phyloP scores from a whole-genome alignment of 2,113 vertebrate species.

The Dascyllus trimaculatus region DNA sequence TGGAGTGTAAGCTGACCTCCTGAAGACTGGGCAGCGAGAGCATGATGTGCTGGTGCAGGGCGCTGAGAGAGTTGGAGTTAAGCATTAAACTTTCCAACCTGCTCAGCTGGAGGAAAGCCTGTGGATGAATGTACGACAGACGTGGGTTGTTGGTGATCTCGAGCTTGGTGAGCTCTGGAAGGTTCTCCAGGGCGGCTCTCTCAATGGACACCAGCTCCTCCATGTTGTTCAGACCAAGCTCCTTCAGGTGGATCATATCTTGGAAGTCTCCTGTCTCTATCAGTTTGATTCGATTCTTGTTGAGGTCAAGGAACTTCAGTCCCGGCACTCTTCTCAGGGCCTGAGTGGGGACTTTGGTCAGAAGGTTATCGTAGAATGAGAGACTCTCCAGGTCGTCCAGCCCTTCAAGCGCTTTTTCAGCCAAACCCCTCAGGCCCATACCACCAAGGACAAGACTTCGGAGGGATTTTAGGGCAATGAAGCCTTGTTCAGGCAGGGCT shows the following conservation, averaged over 20 bases:
- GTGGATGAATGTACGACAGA: slow-evolving; percentile 95
- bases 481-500: slow-evolving; percentile 89
- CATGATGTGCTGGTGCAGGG: slow-evolving; percentile 91
- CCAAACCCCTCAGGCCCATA: slow-evolving; percentile 90
- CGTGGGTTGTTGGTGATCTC: slow-evolving; percentile 97
- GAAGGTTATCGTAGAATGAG: slow-evolving; percentile 93
- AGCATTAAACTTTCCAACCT: slow-evolving; percentile 97
- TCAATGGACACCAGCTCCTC: slow-evolving; percentile 94
- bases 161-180: slow-evolving; percentile 96
- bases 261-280: slow-evolving; percentile 90
- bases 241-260: slow-evolving; percentile 93
- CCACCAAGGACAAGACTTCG: slow-evolving; percentile 92
- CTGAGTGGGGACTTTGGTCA: slow-evolving; percentile 87
- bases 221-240: slow-evolving; percentile 96
- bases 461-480: slow-evolving; percentile 88
- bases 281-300: slow-evolving; percentile 92
- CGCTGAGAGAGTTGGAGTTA: slow-evolving; percentile 96
- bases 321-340: slow-evolving; percentile 89
- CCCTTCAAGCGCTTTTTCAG: slow-evolving; percentile 90
- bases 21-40: slow-evolving; percentile 93
- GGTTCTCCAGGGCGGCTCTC: slow-evolving; percentile 90
- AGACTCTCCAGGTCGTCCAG: slow-evolving; percentile 91
- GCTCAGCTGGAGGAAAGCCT: slow-evolving; percentile 90
- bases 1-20: slow-evolving; percentile 96
- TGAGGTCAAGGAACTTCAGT: slow-evolving; percentile 94